A percentile compares a stretch with the other conserved stretches of the same genome.
These are phyloP conservation scores for Pogona vitticeps DNA, from an alignment of 2,113 vertebrate genomes.

Conservation along the genomic window DNA sequence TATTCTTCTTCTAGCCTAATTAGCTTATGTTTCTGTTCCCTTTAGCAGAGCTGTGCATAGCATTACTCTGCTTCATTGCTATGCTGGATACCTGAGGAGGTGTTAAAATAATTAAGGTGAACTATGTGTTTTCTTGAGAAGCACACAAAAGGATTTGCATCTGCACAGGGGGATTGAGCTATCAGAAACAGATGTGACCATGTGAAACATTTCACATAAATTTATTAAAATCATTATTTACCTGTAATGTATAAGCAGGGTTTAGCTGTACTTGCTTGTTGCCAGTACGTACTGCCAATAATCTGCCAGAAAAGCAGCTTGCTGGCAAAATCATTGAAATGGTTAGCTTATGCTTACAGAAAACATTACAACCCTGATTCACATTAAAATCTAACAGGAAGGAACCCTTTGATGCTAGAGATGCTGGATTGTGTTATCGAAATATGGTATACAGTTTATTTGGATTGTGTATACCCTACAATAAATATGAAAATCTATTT, in stretches of 20 bases:
- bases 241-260: constrained; percentile 73
- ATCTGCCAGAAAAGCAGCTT: constrained; percentile 68
- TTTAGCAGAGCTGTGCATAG: background rate
- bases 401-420: constrained; percentile 67
- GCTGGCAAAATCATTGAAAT: constrained; percentile 64
- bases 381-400: constrained; percentile 65
- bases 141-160: constrained; percentile 49
- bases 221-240: constrained; percentile 77
- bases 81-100: constrained; percentile 52
- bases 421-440: constrained; percentile 69
- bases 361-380: constrained; percentile 62
- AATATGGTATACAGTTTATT: constrained; percentile 57
- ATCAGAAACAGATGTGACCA: constrained; percentile 73
- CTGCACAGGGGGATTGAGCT: constrained; percentile 40
- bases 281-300: constrained; percentile 67
- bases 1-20: constrained; percentile 15
- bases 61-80: background rate
- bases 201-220: constrained; percentile 73
- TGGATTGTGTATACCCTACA: constrained; percentile 59
- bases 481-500: constrained; percentile 67
- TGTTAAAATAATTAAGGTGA: constrained; percentile 64
- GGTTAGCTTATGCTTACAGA: constrained; percentile 59
- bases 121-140: constrained; percentile 53
- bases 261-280: constrained; percentile 57
- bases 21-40: background rate